phyloP scores from a whole-genome alignment of 2,797 vertebrate species.

The Tokudaia muenninki region DNA sequence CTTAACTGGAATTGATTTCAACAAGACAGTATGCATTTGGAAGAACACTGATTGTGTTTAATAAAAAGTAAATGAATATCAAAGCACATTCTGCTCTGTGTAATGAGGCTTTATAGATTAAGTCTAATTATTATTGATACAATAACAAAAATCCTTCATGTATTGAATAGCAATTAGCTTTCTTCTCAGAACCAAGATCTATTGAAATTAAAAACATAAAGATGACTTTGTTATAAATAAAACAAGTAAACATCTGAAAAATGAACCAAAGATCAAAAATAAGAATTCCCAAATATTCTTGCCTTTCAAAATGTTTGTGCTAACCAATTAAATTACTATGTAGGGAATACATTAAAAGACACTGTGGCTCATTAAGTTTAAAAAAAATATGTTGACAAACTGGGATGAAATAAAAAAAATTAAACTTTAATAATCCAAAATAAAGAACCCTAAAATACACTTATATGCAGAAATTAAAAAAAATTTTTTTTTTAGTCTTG shows the following conservation, averaged over 20 bases:
- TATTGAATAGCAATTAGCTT: constrained; percentile 69
- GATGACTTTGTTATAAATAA: constrained; percentile 52
- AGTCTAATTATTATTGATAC: constrained; percentile 70
- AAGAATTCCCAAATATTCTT: constrained; percentile 44
- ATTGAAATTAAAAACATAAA: constrained; percentile 57
- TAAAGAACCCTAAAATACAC: constrained; percentile 22
- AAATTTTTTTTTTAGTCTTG: constrained; percentile 48
- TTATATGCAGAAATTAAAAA: neutral
- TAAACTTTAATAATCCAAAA: constrained; percentile 32
- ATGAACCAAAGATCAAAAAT: constrained; percentile 55
- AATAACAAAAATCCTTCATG: constrained; percentile 73
- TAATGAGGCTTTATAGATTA: constrained; percentile 74
- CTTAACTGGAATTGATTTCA: constrained; percentile 69
- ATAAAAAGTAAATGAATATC: constrained; percentile 76
- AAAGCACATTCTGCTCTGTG: constrained; percentile 68
- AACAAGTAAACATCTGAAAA: constrained; percentile 1
- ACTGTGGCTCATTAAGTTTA: constrained; percentile 3
- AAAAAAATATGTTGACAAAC: neutral
- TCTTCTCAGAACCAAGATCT: constrained; percentile 60
- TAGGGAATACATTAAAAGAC: neutral
- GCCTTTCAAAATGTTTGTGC: constrained; percentile 21
- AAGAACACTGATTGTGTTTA: constrained; percentile 74
- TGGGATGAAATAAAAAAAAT: neutral
- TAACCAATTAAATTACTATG: neutral
- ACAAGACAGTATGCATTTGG: constrained; percentile 69